Base-by-base conservation (phyloP, 64 coral and sea anemone genomes). In the Anthopleura sola region DNA sequence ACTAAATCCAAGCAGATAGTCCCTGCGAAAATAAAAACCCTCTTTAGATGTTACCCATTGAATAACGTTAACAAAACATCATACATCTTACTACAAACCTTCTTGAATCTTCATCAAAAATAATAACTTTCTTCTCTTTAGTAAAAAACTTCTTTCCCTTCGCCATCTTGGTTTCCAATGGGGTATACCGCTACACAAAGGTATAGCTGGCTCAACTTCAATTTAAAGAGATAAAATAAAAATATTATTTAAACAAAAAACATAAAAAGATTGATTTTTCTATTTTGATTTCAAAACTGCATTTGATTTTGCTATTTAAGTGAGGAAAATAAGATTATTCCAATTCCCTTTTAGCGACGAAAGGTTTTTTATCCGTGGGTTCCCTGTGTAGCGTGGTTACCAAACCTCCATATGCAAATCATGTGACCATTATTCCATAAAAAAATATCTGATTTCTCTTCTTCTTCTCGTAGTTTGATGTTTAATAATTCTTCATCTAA, bases 91-190 rank as follows among this genome's bases (percentile, higher is more conserved):
- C 19, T 48, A 10, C 76, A 44, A 79, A 94, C 92, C 88, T 94
- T 10, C 92, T 74, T 33, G 77, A 89, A 71, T 94, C 87, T 83
- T 94, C 92, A 79, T 94, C 66, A 68, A 94, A 94, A 54, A 94
- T 83, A 47, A 94, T 29, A 18, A 90, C 75, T 82, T 82, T 81
- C 46, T 94, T 94, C 47, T 90, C 87, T 90, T 86, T 94, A 18
- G 54, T 86, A 1, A 31, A 36, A 50, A 21, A 79, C 78, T 83
- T 90, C 57, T 71, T 91, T 24, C 62, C 48, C 6, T 84, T 78
- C 89, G 75, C 89, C 89, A 91, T 91, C 40, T 91, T 91, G 89
- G 82, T 33, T 83, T 83, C 24, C 21, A 48, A 44, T 79, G 44
- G 37, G 21, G 76, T 44, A 79, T 24, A 48, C 76, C 76, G 76